These are phyloP conservation scores for Chloroceryle aenea DNA, from an alignment of 2,113 vertebrate species.

Conservation along the genomic window DNA sequence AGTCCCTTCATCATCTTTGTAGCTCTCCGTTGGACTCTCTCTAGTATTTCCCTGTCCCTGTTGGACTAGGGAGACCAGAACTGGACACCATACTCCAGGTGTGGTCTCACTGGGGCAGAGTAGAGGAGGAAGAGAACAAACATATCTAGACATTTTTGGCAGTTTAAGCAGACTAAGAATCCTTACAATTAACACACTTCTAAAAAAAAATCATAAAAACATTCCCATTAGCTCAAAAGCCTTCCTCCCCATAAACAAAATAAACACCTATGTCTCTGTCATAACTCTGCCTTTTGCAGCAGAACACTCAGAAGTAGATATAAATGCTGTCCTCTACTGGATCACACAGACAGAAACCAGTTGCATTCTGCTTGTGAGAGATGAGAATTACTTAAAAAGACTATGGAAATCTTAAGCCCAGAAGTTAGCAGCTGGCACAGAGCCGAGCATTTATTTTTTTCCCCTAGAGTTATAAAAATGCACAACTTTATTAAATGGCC, in stretches of 20 bases:
- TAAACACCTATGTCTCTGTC: neutral
- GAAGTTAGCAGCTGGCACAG: neutral
- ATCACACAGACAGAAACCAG: neutral
- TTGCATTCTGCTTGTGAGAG: neutral
- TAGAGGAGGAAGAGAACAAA: neutral
- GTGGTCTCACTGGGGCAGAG: no score
- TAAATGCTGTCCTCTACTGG: neutral
- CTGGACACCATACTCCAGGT: no score
- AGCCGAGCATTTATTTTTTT: neutral
- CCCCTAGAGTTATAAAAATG: neutral
- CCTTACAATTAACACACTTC: neutral
- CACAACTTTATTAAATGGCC: neutral
- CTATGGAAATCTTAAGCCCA: neutral
- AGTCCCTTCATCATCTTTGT: no score
- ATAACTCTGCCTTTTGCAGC: neutral
- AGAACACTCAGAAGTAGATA: neutral
- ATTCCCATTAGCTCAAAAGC: neutral
- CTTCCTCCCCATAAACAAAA: neutral
- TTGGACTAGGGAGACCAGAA: no score
- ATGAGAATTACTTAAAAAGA: neutral
- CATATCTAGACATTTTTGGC: neutral
- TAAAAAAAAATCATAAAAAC: neutral
- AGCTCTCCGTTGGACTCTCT: no score
- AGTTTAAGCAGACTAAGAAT: neutral
- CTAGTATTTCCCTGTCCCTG: no score